Conservation (phyloP, 2,797 vertebrate species). For the Geotrypetes seraphini region DNA sequence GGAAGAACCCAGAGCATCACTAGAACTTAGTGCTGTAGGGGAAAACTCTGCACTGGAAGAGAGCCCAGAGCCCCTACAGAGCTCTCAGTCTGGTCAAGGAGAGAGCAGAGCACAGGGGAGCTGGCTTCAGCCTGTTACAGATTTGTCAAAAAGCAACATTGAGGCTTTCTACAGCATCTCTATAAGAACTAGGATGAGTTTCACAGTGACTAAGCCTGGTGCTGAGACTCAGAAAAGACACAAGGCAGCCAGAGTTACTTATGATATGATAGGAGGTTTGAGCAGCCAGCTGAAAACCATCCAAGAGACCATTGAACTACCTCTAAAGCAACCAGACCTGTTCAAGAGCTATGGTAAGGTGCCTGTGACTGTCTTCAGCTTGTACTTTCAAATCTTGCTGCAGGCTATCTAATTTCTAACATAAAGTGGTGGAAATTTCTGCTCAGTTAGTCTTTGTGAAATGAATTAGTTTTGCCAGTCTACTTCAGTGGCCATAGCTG, state of each 20-base stretch:
- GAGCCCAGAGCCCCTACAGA: too few relatives aligned
- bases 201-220: slow-evolving; percentile 23
- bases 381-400: too few relatives aligned
- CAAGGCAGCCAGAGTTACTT: slow-evolving; percentile 61
- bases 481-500: too few relatives aligned
- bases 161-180: slow-evolving; percentile 77
- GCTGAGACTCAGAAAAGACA: slow-evolving; percentile 8
- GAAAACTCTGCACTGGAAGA: neutral
- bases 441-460: too few relatives aligned
- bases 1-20: neutral
- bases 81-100: neutral
- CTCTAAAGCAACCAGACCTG: slow-evolving; percentile 78
- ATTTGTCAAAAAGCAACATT: slow-evolving; percentile 20
- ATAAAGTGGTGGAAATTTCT: neutral
- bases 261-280: slow-evolving; percentile 86
- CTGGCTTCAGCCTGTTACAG: slow-evolving; percentile 1
- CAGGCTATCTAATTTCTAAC: neutral
- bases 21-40: neutral
- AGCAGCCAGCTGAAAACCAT: slow-evolving; percentile 70
- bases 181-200: slow-evolving; percentile 57
- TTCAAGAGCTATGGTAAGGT: slow-evolving; percentile 77
- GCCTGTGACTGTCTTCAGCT: neutral
- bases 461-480: too few relatives aligned
- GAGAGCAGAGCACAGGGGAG: too few relatives aligned
- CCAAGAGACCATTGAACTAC: slow-evolving; percentile 84